These are phyloP conservation scores for Geophilus truncorum DNA, from an alignment of 2,888 invertebrate genomes.

Conservation along the genomic window DNA sequence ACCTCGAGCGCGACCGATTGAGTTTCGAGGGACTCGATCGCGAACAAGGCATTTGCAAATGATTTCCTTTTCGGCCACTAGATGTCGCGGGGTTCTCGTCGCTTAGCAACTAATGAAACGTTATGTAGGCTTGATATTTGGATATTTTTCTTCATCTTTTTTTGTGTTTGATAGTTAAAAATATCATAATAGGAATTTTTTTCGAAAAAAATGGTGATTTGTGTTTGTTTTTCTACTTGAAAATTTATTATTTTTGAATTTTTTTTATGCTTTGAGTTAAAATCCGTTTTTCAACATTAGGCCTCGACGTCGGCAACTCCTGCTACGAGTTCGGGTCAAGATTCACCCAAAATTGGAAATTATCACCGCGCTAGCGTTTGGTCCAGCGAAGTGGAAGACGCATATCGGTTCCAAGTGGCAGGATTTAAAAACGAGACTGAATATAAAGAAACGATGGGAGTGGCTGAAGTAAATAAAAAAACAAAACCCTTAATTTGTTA, in stretches of 20 bases:
- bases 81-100: background rate
- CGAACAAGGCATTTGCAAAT: background rate
- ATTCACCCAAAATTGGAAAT: background rate
- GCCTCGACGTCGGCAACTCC: background rate
- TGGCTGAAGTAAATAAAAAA: background rate
- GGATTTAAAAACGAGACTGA: slow-evolving; percentile 27
- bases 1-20: background rate
- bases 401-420: slow-evolving; percentile 31
- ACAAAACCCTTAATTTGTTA: no score
- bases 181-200: background rate
- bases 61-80: background rate
- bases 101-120: background rate
- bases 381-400: slow-evolving; percentile 19
- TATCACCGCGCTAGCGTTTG: background rate
- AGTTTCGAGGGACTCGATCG: background rate
- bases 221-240: background rate
- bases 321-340: background rate
- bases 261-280: no score
- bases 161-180: background rate
- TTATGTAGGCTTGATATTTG: no score
- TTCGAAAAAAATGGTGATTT: background rate
- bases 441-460: background rate
- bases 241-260: background rate
- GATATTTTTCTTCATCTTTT: background rate
- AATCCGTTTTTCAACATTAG: no score